Evolutionary conservation across 2,113 vertebrate genomes (phyloP), one percentile per base, ranked within the genome.

Genomic region (Parotia lawesii): DNA sequence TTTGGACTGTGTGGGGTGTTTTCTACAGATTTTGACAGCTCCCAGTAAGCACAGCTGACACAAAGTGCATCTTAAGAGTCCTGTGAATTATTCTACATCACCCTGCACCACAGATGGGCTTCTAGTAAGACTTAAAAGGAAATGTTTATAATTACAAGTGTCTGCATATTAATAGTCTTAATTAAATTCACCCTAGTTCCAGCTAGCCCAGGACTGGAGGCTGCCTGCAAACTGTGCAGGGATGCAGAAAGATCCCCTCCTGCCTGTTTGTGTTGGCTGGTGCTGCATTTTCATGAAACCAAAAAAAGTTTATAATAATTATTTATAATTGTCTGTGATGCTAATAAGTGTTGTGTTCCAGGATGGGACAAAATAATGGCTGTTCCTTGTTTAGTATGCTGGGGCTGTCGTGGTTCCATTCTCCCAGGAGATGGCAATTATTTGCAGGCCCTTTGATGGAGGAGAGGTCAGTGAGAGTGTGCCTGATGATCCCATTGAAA

Each of bases 151-250:
- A 90, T 89, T 89, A 31, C 4, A 81, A 79, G 42, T 27, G 25
- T 33, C 70, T 71, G 14, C 72, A n/a, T 38, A 35, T 48, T 71
- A 72, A 44, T 33, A 71, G 57, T 85, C 75, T 95, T 98, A 96
- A 95, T 96, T 95, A 97, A 79, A 56, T 27, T 89, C 40, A 57
- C 51, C 74, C 85, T 95, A 56, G 71, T 94, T 96, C 90, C 82
- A 82, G 71, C 61, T 89, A 71, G 70, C 23, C 64, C 65, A 47
- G 42, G 57, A 12, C 1, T 65, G 31, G 51, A 70, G 71, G 33
- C 61, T 90, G 45, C 73, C 67, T 85, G 16, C 42, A 57, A 51
- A 45, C 38, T 15, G 11, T 13, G 27, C 11, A 3, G 58, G 51
- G 54, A 47, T 70, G 51, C 73, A 56, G 67, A 38, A 85, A 56